Evolutionary conservation across 2,888 invertebrate species (phyloP), one percentile per base, ranked within the genome.

Genomic region (Eulithis testata): DNA sequence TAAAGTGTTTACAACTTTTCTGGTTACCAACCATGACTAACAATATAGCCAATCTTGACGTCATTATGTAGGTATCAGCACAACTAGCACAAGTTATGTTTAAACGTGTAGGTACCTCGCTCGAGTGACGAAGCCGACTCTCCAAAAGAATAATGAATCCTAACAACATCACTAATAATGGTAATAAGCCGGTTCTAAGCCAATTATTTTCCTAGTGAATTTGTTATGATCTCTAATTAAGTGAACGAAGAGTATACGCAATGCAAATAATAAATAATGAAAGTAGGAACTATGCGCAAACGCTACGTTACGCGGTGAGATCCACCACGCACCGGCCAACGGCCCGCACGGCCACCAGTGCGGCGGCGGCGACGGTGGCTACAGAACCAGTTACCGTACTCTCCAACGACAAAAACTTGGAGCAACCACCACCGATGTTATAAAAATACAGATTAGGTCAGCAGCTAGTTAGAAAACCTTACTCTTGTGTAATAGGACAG

Each of bases 231-330:
- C 49, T 51, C 43, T 52, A 57, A 54, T 54, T n/a, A 59, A 36
- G 37, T 55, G 36, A 60, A 64, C 49, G 49, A 59, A n/a, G 3
- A 49, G 9, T 21, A 31, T 44, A 47, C 9, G 55, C 59, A 65
- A 56, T 52, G 51, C 45, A 65, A 60, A 60, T 60, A 60, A 65
- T 45, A 65, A 60, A 60, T 60, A 60, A 65, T 60, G 65, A 65
- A 57, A 65, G 60, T 53, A 60, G 55, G 52, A 60, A 64, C 43
- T 14, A 40, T 7, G 58, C 12, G 57, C 63, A 8, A 8, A 11
- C 55, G 12, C 45, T 21, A 21, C 2, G 21, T 21, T 21, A 43
- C 31, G 1, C 0, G 43, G 12, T 4, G 58, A 50, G 36, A 49
- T 21, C 14, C 47, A 44, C n/a, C 11, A 11, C 44, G 47, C 47